Conservation (phyloP, 2,113 vertebrate species). For the Nicator chloris region DNA sequence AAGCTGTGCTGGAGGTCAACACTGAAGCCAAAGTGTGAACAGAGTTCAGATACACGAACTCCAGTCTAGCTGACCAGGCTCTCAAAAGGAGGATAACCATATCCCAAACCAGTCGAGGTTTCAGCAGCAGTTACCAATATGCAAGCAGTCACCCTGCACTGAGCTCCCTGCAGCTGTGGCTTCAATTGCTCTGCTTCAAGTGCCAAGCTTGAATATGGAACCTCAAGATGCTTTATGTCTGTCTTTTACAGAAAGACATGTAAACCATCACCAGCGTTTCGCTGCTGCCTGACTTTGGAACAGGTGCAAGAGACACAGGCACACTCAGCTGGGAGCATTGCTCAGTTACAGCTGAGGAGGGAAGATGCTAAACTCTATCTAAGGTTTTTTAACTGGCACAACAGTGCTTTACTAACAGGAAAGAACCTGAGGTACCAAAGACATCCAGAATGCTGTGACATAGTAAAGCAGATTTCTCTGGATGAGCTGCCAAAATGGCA, state of each 20-base stretch:
- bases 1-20: neutral
- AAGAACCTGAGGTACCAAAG: neutral
- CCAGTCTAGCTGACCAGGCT: neutral
- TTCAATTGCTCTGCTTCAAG: neutral
- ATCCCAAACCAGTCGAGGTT: neutral
- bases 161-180: neutral
- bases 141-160: neutral
- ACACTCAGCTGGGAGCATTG: neutral
- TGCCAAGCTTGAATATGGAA: neutral
- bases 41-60: neutral
- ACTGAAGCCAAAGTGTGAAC: neutral
- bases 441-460: neutral
- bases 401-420: neutral
- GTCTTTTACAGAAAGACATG: neutral
- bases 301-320: neutral
- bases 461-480: neutral
- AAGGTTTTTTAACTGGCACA: neutral
- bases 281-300: neutral
- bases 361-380: neutral
- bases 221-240: neutral
- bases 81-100: neutral
- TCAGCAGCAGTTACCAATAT: neutral
- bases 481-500: neutral
- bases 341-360: neutral
- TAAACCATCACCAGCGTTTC: neutral